phyloP scores from a whole-genome alignment of 2,888 invertebrate species.

The Trichogramma evanescens region DNA sequence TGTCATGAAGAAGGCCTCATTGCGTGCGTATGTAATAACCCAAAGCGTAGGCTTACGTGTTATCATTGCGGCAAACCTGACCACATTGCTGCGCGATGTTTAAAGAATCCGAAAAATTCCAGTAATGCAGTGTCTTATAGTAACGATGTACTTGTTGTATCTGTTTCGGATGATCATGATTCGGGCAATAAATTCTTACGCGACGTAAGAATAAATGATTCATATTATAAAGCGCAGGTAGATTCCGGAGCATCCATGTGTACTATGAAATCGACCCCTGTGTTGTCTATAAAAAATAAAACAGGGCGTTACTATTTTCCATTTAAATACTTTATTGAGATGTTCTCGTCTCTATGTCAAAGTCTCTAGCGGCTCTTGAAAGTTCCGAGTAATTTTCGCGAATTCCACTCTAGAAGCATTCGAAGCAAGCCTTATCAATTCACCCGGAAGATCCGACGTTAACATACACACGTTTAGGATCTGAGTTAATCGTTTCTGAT shows the following conservation, averaged over 20 bases:
- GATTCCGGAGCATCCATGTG: too few species aligned
- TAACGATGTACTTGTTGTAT: neutral
- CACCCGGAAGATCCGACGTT: conserved; percentile 5
- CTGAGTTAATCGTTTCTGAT: conserved; percentile 4
- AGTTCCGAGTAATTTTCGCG: neutral
- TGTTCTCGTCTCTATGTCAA: too few species aligned
- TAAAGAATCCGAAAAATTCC: neutral
- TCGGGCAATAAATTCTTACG: conserved; percentile 8
- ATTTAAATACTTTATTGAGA: too few species aligned
- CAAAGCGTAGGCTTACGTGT: conserved; percentile 4
- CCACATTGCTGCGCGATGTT: conserved; percentile 14
- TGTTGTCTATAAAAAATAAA: too few species aligned
- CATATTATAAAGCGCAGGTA: neutral
- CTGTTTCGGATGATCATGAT: neutral
- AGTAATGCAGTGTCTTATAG: neutral
- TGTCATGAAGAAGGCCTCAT: conserved; percentile 4
- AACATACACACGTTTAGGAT: neutral
- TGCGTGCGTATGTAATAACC: neutral
- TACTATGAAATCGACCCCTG: conserved; percentile 2
- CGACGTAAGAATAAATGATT: conserved; percentile 2
- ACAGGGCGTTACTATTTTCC: too few species aligned
- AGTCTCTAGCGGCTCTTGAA: too few species aligned
- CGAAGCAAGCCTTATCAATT: neutral
- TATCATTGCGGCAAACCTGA: conserved; percentile 5
- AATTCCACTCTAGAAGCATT: conserved; percentile 1